Evolutionary conservation across 2,113 vertebrate genomes (phyloP).

Genomic region (Pleuronectes platessa): DNA sequence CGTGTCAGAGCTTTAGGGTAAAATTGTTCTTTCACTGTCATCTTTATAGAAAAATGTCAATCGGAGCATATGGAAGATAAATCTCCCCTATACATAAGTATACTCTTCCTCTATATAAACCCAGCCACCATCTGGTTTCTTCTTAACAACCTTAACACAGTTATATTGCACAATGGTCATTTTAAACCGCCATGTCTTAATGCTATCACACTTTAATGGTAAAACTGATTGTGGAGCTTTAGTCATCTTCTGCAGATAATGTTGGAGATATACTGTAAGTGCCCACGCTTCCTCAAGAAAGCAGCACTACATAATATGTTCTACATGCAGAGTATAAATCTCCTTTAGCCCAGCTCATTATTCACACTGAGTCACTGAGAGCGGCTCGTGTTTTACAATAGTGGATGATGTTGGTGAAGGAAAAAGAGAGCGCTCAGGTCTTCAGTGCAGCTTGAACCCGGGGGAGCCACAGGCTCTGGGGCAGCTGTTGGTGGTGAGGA

Average conservation of each 20-base stretch:
- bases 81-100: not conserved
- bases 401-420: conserved; percentile 44
- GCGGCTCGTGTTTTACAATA: conserved; percentile 59
- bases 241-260: conserved; percentile 39
- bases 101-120: not conserved
- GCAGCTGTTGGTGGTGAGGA: conserved; percentile 59
- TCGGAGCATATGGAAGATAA: conserved; percentile 9
- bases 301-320: conserved; percentile 40
- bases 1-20: not conserved
- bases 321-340: conserved; percentile 52
- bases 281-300: conserved; percentile 12
- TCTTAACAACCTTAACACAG: conserved; percentile 12
- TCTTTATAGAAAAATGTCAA: conserved; percentile 3
- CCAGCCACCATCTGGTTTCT: conserved; percentile 41
- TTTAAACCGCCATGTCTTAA: not conserved
- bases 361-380: conserved; percentile 51
- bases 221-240: conserved; percentile 16
- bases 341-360: conserved; percentile 48
- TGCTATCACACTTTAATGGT: conserved; percentile 10
- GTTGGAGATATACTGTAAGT: conserved; percentile 2
- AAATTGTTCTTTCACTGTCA: conserved; percentile 2
- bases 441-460: conserved; percentile 48
- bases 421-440: conserved; percentile 38
- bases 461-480: conserved; percentile 32
- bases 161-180: conserved; percentile 5